A percentile compares a stretch with the other conserved stretches of the same genome.
phyloP scores from a whole-genome alignment of 2,113 vertebrate genomes.

The Taxidea taxus region DNA sequence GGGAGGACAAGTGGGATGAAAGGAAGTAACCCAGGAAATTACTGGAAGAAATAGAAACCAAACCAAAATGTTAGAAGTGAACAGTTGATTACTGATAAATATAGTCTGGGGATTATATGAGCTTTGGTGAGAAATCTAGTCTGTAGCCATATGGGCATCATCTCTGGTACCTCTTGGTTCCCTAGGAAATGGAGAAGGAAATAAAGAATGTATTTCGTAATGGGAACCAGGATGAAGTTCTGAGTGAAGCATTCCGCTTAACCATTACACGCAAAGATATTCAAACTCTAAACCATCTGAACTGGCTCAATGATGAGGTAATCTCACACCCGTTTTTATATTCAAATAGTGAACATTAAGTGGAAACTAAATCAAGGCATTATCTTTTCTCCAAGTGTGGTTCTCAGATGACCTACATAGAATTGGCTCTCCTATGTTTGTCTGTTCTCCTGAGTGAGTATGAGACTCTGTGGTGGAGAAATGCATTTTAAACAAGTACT shows the following conservation, averaged over 20 bases:
- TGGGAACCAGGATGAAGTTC: constrained; percentile 92
- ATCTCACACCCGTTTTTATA: constrained; percentile 27
- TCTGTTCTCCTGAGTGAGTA: background rate
- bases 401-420: background rate
- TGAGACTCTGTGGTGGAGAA: background rate
- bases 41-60: background rate
- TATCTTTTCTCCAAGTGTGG: background rate
- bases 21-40: background rate
- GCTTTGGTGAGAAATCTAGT: background rate
- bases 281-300: constrained; percentile 94
- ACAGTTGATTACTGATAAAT: background rate
- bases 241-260: constrained; percentile 95
- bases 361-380: background rate
- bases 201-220: constrained; percentile 88
- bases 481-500: background rate
- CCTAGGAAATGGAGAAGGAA: constrained; percentile 92
- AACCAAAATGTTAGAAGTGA: background rate
- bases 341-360: background rate
- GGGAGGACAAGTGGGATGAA: background rate
- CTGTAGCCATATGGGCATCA: background rate
- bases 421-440: background rate
- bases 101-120: background rate
- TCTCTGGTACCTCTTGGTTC: constrained; percentile 22
- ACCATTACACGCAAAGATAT: constrained; percentile 97
- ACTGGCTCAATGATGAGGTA: constrained; percentile 99